These are phyloP conservation scores for Halesus radiatus DNA, from an alignment of 1,140 invertebrate species.

Conservation along the genomic window DNA sequence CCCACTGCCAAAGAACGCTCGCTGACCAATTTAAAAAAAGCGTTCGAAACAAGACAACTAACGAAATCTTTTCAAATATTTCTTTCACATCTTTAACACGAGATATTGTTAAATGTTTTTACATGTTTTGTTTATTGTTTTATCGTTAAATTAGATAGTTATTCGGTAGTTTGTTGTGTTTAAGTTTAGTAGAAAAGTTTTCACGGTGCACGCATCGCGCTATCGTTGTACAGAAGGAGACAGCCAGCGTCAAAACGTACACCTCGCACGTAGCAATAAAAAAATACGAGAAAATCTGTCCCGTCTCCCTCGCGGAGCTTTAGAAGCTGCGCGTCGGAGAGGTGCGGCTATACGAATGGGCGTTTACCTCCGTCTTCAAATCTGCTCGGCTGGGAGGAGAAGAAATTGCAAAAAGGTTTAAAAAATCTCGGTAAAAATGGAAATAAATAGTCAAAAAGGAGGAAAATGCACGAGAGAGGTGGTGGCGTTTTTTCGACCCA, in stretches of 20 bases:
- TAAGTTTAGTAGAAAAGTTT: conserved; percentile 42
- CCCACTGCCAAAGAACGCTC: conserved; percentile 1
- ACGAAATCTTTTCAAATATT: not conserved
- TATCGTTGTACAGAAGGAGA: conserved; percentile 38
- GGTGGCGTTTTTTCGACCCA: conserved; percentile 33
- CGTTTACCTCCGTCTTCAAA: conserved; percentile 41
- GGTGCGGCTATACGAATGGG: conserved; percentile 47
- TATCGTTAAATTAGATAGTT: not conserved
- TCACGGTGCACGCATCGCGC: conserved; percentile 15
- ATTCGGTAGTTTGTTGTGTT: not conserved
- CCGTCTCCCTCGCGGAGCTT: conserved; percentile 41
- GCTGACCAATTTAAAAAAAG: conserved; percentile 9
- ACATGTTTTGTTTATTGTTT: too few species aligned
- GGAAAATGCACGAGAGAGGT: conserved; percentile 48
- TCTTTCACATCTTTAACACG: not conserved
- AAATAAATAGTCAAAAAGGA: conserved; percentile 56
- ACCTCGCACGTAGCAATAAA: conserved; percentile 43
- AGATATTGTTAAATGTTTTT: not conserved
- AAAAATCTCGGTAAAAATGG: conserved; percentile 55
- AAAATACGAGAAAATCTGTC: conserved; percentile 46
- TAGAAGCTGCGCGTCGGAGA: conserved; percentile 18
- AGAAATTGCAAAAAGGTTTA: conserved; percentile 55
- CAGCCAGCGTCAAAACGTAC: not conserved
- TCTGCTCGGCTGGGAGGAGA: conserved; percentile 50
- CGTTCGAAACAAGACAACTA: not conserved